Conservation (phyloP, 2,888 invertebrate species). For the Toxonevra muliebris region DNA sequence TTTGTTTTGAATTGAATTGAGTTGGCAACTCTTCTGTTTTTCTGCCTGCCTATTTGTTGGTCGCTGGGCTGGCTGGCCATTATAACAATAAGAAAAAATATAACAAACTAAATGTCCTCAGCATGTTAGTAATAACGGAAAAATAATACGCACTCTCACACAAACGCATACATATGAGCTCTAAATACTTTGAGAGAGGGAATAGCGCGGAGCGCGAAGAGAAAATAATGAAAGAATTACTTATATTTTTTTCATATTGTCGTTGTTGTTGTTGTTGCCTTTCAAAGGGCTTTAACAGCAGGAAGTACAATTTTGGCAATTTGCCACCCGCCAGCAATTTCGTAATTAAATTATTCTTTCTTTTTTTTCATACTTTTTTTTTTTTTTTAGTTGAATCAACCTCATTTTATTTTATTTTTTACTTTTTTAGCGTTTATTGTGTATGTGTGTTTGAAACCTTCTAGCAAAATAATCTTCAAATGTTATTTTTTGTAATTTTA, state of each 20-base stretch:
- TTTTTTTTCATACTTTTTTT: conserved; percentile 29
- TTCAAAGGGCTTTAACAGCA: conserved; percentile 22
- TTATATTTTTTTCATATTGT: no score
- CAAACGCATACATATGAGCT: no score
- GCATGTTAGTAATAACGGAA: conserved; percentile 18
- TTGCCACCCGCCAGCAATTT: conserved; percentile 39
- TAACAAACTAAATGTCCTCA: conserved; percentile 19
- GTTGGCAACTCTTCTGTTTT: no score
- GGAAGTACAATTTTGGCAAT: conserved; percentile 38
- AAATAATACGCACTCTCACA: neutral
- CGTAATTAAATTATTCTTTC: conserved; percentile 39
- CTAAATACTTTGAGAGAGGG: no score
- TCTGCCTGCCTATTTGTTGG: no score
- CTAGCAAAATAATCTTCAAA: conserved; percentile 2
- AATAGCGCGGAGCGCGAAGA: neutral
- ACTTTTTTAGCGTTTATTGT: neutral
- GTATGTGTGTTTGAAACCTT: neutral
- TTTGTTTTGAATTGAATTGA: no score
- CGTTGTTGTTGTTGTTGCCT: neutral
- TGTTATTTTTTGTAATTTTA: conserved; percentile 5
- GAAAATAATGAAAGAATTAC: neutral
- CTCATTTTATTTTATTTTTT: neutral
- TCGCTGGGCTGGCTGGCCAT: no score
- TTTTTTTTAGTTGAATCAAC: conserved; percentile 3
- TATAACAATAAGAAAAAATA: neutral